Percentiles rank a stretch among this genome's conserved stretches.
phyloP scores from a whole-genome alignment of 2,888 invertebrate species.

The Philonicus albiceps region DNA sequence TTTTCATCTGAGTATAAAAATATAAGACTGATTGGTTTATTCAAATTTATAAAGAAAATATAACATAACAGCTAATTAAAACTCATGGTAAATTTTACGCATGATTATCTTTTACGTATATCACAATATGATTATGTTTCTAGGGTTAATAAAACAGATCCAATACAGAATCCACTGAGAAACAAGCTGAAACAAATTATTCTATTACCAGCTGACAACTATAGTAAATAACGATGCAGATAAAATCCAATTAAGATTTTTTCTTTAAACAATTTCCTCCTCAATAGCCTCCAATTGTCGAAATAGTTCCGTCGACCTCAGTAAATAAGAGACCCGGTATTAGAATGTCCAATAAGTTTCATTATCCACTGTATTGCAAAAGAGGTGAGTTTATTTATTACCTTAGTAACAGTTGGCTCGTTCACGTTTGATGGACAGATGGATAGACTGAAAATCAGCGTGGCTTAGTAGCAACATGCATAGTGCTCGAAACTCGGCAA shows the following conservation, averaged over 20 bases:
- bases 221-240: not conserved
- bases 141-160: too few relatives aligned
- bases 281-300: not conserved
- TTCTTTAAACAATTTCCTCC: not conserved
- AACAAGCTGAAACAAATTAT: not conserved
- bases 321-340: not conserved
- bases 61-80: too few relatives aligned
- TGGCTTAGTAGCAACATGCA: not conserved
- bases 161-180: not conserved
- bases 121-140: too few relatives aligned
- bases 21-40: too few relatives aligned
- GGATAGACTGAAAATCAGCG: not conserved
- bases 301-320: not conserved
- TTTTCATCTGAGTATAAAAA: too few relatives aligned
- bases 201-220: not conserved
- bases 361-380: not conserved
- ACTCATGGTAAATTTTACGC: too few relatives aligned
- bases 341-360: not conserved
- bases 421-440: not conserved
- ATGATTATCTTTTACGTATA: too few relatives aligned
- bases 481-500: not conserved
- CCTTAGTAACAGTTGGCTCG: not conserved
- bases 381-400: not conserved
- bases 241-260: not conserved
- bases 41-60: too few relatives aligned